A percentile compares a stretch with the other conserved stretches of the same genome.
Evolutionary conservation across 2,113 vertebrate species (phyloP).

Genomic region (Aldabrachelys gigantea): DNA sequence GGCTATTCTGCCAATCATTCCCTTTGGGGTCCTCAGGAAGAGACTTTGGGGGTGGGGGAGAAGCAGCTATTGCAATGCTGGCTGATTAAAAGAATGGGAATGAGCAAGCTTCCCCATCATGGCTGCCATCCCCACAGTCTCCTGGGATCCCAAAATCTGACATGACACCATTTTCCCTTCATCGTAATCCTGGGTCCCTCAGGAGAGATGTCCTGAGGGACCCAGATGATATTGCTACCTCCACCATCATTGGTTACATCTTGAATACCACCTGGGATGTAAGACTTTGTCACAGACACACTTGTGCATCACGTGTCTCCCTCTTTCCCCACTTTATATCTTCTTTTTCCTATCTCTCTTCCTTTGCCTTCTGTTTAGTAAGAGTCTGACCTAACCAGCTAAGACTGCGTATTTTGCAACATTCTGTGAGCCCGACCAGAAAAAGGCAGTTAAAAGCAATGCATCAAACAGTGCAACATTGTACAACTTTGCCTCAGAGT

Average conservation of each 20-base stretch:
- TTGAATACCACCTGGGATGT: neutral
- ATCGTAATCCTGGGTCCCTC: too few species aligned
- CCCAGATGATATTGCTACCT: neutral
- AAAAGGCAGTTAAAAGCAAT: neutral
- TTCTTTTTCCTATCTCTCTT: neutral
- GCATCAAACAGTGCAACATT: too few species aligned
- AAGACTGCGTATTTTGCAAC: neutral
- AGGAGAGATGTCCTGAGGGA: neutral
- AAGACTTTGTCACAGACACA: neutral
- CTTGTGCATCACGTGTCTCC: neutral
- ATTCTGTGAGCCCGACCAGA: neutral
- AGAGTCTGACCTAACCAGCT: neutral
- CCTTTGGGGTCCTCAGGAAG: neutral
- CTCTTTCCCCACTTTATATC: neutral
- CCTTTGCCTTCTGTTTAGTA: neutral
- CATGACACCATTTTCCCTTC: too few species aligned
- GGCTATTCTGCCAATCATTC: neutral
- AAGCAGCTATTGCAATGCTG: neutral
- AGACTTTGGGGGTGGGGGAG: neutral
- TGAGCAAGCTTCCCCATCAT: neutral
- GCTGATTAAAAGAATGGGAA: neutral
- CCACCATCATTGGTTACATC: neutral
- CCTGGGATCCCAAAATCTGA: too few species aligned
- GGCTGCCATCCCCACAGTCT: too few species aligned
- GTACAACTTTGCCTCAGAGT: neutral